Conservation (phyloP, 2,113 vertebrate genomes). For the Cryptoleucopteryx plumbea region DNA sequence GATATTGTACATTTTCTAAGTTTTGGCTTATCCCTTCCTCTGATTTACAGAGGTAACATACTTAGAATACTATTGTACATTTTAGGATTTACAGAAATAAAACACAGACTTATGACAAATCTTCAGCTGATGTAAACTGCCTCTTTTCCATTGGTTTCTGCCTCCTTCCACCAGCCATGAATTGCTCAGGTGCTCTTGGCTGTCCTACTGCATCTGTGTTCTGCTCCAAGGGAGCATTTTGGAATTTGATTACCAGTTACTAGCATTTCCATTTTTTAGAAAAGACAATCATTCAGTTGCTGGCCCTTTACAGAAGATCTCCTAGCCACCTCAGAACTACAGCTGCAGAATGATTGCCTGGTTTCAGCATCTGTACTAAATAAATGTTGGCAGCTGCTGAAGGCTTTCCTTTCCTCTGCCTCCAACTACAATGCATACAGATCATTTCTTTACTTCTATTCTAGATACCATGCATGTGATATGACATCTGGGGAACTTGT, state of each 20-base stretch:
- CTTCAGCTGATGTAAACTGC: neutral
- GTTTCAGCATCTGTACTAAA: conserved; percentile 16
- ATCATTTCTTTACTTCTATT: neutral
- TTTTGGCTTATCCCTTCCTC: neutral
- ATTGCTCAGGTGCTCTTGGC: neutral
- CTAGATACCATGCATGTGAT: neutral
- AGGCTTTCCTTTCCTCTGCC: neutral
- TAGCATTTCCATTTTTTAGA: neutral
- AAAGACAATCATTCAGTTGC: neutral
- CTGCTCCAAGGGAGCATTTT: neutral
- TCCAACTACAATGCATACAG: neutral
- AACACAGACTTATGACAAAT: neutral
- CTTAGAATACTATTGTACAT: neutral
- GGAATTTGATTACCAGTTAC: neutral
- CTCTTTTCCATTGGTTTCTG: neutral
- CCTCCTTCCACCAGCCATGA: neutral
- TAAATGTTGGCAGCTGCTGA: neutral
- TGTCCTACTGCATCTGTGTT: neutral
- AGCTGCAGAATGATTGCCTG: neutral
- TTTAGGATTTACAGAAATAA: neutral
- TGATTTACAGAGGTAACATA: neutral
- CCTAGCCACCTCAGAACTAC: neutral
- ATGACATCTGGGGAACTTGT: neutral
- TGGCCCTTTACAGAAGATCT: neutral
- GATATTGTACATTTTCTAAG: neutral